Evolutionary conservation across 1,140 invertebrate species (phyloP).

Genomic region (Popillia japonica): DNA sequence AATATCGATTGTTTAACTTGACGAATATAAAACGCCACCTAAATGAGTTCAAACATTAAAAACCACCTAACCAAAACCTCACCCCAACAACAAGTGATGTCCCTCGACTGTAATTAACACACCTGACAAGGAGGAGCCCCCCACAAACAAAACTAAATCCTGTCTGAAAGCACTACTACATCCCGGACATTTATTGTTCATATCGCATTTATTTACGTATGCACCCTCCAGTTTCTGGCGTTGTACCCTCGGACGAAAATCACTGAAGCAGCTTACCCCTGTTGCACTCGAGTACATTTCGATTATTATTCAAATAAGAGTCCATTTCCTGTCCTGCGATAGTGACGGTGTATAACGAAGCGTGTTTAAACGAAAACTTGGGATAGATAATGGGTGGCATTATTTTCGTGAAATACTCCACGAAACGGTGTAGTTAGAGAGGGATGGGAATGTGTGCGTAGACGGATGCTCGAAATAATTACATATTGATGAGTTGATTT

Average conservation of each 20-base stretch:
- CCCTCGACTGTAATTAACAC: constrained; percentile 9
- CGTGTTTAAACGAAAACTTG: constrained; percentile 3
- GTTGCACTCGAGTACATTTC: constrained; percentile 18
- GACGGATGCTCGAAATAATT: constrained; percentile 29
- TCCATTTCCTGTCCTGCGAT: constrained; percentile 26
- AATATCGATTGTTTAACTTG: too few relatives aligned
- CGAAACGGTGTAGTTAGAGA: background rate
- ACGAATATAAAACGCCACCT: too few relatives aligned
- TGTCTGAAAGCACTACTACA: background rate
- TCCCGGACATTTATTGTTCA: constrained; percentile 31
- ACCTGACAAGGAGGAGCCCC: constrained; percentile 21
- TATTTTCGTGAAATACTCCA: background rate
- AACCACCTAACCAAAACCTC: background rate
- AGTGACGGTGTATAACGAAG: background rate
- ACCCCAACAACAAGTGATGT: background rate
- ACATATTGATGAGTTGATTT: constrained; percentile 30
- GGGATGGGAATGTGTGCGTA: background rate
- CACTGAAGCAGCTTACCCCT: constrained; percentile 30
- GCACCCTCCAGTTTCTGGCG: background rate
- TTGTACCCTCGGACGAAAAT: constrained; percentile 19
- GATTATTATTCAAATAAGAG: constrained; percentile 35
- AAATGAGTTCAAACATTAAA: background rate
- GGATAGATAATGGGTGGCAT: background rate
- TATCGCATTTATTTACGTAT: constrained; percentile 25
- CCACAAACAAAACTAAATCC: constrained; percentile 12